Percentiles rank a stretch among this genome's conserved stretches.
Conservation (phyloP, 2,888 invertebrate genomes). For the Melinopterus prodromus region DNA sequence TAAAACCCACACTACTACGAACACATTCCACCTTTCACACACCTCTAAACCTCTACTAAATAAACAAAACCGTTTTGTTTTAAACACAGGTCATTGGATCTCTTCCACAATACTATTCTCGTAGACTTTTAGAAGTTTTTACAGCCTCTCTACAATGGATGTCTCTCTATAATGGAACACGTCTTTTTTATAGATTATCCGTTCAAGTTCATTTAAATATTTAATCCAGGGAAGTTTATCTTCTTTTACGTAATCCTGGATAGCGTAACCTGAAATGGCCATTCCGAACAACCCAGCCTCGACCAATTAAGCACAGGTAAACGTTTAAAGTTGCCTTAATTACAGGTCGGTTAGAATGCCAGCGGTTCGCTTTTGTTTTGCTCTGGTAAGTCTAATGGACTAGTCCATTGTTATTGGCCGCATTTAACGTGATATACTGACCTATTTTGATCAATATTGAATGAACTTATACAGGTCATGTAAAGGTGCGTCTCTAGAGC, state of each 20-base stretch:
- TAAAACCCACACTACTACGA: not conserved
- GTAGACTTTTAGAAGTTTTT: not conserved
- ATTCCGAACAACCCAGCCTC: not conserved
- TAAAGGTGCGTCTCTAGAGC: too few relatives aligned
- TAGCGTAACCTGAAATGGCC: not conserved
- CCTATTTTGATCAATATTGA: not conserved
- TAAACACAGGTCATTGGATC: not conserved
- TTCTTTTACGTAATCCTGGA: not conserved
- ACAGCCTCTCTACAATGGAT: not conserved
- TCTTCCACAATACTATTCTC: not conserved
- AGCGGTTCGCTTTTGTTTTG: not conserved
- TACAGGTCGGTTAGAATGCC: not conserved
- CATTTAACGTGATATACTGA: not conserved
- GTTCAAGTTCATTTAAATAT: constrained; percentile 4
- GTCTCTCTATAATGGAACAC: not conserved
- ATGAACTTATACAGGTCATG: not conserved
- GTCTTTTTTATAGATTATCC: not conserved
- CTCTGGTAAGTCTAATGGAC: not conserved
- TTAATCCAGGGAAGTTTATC: not conserved
- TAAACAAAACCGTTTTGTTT: not conserved
- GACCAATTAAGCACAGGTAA: constrained; percentile 4
- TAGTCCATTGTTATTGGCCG: not conserved
- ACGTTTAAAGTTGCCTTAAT: not conserved
- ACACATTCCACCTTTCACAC: not conserved
- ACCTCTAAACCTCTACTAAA: not conserved